Conservation (phyloP, 2,797 vertebrate genomes). For the Phyllotis vaccarum region DNA sequence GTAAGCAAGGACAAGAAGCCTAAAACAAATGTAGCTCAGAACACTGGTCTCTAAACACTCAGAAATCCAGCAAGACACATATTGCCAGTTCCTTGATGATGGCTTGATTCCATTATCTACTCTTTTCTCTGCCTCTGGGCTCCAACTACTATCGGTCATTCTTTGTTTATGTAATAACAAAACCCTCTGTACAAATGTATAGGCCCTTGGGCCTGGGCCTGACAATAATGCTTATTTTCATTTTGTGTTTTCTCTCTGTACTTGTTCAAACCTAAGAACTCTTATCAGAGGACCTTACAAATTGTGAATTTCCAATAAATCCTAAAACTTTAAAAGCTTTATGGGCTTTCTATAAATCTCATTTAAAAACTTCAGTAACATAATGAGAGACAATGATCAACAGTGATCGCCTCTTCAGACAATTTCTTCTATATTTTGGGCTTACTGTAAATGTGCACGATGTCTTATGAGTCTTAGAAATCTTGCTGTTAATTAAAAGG, state of each 20-base stretch:
- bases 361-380: neutral
- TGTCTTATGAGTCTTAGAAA: neutral
- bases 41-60: neutral
- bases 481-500: neutral
- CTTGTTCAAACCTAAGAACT: neutral
- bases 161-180: neutral
- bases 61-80: neutral
- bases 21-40: neutral
- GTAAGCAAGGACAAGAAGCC: neutral
- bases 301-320: neutral
- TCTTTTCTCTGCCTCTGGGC: neutral
- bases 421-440: neutral
- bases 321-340: neutral
- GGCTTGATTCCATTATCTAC: neutral
- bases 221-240: neutral
- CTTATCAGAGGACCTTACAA: neutral
- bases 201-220: neutral
- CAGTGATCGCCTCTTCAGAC: neutral
- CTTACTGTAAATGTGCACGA: neutral
- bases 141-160: neutral
- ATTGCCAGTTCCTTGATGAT: neutral
- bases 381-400: neutral
- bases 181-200: neutral
- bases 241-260: neutral
- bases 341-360: neutral